Evolutionary conservation across 2,888 invertebrate species (phyloP).

Genomic region (Chironomus tentans): DNA sequence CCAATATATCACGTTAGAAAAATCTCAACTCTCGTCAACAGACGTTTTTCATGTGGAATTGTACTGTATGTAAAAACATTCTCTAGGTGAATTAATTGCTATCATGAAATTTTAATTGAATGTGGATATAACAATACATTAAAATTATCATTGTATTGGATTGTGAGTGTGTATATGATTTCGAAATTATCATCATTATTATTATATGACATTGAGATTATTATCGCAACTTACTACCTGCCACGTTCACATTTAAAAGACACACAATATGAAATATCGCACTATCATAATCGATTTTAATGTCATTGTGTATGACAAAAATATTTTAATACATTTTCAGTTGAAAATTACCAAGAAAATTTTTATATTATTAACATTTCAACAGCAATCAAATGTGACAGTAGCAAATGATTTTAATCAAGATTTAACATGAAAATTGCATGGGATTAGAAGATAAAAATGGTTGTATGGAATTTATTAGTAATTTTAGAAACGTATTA

Average conservation of each 20-base stretch:
- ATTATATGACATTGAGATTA: not conserved
- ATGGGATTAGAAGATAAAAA: not conserved
- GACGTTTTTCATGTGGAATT: not conserved
- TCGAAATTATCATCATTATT: not conserved
- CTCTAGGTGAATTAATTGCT: constrained; percentile 17
- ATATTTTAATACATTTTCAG: too few relatives aligned
- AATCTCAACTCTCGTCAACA: not conserved
- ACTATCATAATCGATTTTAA: not conserved
- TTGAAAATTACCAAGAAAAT: too few relatives aligned
- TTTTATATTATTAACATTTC: not conserved
- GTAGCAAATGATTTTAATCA: not conserved
- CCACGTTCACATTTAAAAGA: not conserved
- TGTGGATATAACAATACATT: constrained; percentile 3
- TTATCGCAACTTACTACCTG: not conserved
- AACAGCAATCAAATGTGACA: not conserved
- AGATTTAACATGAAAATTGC: not conserved
- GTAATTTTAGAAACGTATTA: too few relatives aligned
- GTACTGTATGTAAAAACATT: too few relatives aligned
- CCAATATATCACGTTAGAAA: not conserved
- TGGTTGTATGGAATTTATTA: too few relatives aligned
- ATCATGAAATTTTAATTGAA: constrained; percentile 26
- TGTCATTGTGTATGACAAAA: not conserved
- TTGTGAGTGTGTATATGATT: not conserved
- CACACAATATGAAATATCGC: not conserved
- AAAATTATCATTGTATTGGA: not conserved